phyloP scores from a whole-genome alignment of 2,888 invertebrate genomes.

The Reticulitermes lucifugus region DNA sequence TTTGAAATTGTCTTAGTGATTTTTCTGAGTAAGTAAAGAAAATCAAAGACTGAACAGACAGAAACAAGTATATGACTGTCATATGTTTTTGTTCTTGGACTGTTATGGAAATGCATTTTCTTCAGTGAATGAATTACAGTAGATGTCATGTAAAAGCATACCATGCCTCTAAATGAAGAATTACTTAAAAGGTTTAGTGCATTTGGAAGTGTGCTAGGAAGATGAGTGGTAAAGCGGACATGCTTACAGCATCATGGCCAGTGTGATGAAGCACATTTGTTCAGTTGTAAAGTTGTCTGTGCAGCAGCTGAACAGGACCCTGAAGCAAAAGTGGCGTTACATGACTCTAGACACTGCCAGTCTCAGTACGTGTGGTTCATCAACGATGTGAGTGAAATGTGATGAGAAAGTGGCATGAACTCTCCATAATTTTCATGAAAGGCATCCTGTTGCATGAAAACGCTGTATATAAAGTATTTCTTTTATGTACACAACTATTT shows the following conservation, averaged over 20 bases:
- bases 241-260: background rate
- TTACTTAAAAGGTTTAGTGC: background rate
- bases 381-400: background rate
- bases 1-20: slow-evolving; percentile 6
- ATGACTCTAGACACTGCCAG: background rate
- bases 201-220: background rate
- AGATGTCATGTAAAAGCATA: background rate
- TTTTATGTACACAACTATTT: no score
- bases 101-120: background rate
- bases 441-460: no score
- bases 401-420: background rate
- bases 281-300: background rate
- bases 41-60: slow-evolving; percentile 9
- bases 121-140: background rate
- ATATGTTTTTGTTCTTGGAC: background rate
- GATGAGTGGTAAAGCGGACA: background rate
- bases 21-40: background rate
- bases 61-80: background rate
- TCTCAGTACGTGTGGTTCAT: background rate
- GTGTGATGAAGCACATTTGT: background rate
- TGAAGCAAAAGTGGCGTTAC: background rate
- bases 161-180: background rate
- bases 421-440: no score
- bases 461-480: no score
- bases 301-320: background rate